Evolutionary conservation across 2,113 vertebrate genomes (phyloP).

Genomic region (Thalassoma bifasciatum): DNA sequence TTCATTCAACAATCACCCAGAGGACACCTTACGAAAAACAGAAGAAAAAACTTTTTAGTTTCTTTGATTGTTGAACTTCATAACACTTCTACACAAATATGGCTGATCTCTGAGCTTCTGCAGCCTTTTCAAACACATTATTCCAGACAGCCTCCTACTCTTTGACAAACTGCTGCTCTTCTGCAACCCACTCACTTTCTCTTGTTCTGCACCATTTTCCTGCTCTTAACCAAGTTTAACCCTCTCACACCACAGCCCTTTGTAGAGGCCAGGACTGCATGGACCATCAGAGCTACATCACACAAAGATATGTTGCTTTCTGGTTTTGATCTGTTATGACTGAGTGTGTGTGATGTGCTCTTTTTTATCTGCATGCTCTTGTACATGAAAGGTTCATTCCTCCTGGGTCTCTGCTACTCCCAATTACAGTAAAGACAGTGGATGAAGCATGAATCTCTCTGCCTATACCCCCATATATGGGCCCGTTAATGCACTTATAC

Average conservation of each 20-base stretch:
- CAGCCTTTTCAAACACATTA: slow-evolving; percentile 17
- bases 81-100: slow-evolving; percentile 18
- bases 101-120: slow-evolving; percentile 25
- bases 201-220: slow-evolving; percentile 7
- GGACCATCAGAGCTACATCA: slow-evolving; percentile 14
- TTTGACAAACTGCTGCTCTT: slow-evolving; percentile 46
- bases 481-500: neutral
- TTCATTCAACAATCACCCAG: slow-evolving; percentile 32
- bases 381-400: slow-evolving; percentile 36
- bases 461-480: neutral
- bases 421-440: slow-evolving; percentile 19
- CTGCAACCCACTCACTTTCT: slow-evolving; percentile 31
- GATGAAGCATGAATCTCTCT: slow-evolving; percentile 16
- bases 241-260: slow-evolving; percentile 13
- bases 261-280: slow-evolving; percentile 20
- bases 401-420: slow-evolving; percentile 20
- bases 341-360: slow-evolving; percentile 39
- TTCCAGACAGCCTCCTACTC: slow-evolving; percentile 48
- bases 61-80: slow-evolving; percentile 29
- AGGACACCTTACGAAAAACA: slow-evolving; percentile 13
- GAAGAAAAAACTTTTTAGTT: neutral
- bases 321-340: slow-evolving; percentile 54
- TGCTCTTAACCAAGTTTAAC: slow-evolving; percentile 7
- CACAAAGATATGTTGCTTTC: slow-evolving; percentile 35
- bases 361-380: slow-evolving; percentile 44